Conservation (phyloP, 2,797 vertebrate species). For the Acanthurus lineatus region DNA sequence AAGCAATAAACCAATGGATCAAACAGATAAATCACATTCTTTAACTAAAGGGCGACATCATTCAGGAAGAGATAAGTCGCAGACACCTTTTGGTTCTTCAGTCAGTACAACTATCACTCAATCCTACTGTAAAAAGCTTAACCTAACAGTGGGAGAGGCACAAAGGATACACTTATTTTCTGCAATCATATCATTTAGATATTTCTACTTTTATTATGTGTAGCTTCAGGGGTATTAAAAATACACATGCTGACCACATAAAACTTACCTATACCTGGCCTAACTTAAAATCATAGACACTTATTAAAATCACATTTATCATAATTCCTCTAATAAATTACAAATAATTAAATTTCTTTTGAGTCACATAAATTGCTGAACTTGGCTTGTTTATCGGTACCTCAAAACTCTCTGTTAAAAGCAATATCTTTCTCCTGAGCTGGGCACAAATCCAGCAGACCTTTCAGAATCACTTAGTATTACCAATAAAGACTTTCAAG, state of each 20-base stretch:
- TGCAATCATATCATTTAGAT: not conserved
- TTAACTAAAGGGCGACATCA: not conserved
- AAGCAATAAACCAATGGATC: too few relatives aligned
- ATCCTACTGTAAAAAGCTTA: not conserved
- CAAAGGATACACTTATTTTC: not conserved
- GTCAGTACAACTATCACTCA: not conserved
- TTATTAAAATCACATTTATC: too few relatives aligned
- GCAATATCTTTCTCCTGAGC: constrained; percentile 12
- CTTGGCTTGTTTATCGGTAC: constrained; percentile 1
- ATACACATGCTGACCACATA: not conserved
- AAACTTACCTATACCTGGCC: not conserved
- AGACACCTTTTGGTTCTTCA: not conserved
- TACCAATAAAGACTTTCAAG: not conserved
- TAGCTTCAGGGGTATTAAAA: not conserved
- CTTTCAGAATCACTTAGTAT: constrained; percentile 12
- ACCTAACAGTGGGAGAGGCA: not conserved
- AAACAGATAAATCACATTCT: not conserved
- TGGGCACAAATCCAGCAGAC: constrained; percentile 31
- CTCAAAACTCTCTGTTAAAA: constrained; percentile 3
- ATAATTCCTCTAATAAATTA: not conserved
- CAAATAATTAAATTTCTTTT: not conserved
- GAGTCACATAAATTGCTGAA: not conserved
- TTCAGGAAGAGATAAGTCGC: not conserved
- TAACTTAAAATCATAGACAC: too few relatives aligned
- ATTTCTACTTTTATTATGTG: not conserved